Evolutionary conservation across 2,888 invertebrate species (phyloP).

Genomic region (Hedychridium roseum): DNA sequence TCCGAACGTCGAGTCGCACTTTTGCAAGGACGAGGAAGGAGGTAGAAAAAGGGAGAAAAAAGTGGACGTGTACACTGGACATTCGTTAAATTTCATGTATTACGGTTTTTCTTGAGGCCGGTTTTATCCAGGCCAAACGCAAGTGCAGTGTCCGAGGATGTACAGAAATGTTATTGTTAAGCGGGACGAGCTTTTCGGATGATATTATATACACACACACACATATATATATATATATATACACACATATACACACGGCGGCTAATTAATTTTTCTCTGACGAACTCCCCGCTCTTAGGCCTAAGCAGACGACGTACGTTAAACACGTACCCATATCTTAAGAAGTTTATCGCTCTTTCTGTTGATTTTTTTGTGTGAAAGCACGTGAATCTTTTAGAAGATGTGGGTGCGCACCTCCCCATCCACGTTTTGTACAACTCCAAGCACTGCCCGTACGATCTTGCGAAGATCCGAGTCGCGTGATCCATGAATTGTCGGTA

Average conservation of each 20-base stretch:
- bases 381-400: constrained; percentile 8
- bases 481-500: too few species aligned
- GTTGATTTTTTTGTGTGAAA: neutral
- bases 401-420: constrained; percentile 60
- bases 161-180: too few species aligned
- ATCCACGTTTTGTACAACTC: constrained; percentile 26
- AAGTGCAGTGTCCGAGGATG: too few species aligned
- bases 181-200: neutral
- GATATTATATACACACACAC: neutral
- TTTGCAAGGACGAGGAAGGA: too few species aligned
- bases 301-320: constrained; percentile 40
- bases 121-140: too few species aligned
- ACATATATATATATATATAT: too few species aligned
- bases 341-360: neutral
- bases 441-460: constrained; percentile 13
- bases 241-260: neutral
- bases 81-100: too few species aligned
- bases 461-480: neutral
- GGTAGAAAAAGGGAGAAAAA: too few species aligned
- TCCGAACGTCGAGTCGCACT: too few species aligned
- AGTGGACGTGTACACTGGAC: too few species aligned
- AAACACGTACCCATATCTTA: too few species aligned
- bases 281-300: constrained; percentile 61
- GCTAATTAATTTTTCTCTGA: constrained; percentile 25
- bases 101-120: too few species aligned